Evolutionary conservation across 2,113 vertebrate genomes (phyloP).

Genomic region (Azemiops feae): DNA sequence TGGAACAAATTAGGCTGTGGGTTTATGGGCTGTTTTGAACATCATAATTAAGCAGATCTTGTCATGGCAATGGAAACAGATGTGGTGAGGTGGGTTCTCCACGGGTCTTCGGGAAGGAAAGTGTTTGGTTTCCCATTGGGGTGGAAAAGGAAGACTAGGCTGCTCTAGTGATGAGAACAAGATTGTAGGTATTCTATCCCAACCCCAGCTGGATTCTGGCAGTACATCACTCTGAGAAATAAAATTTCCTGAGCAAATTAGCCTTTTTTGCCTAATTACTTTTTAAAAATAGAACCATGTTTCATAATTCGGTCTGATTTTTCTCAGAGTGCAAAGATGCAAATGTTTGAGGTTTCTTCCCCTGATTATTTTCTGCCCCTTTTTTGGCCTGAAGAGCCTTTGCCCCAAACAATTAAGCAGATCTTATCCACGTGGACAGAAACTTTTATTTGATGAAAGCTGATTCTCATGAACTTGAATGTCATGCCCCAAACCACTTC

Average conservation of each 20-base stretch:
- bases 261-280: neutral
- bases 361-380: neutral
- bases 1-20: conserved; percentile 5
- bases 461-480: neutral
- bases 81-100: neutral
- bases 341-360: neutral
- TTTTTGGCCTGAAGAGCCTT: neutral
- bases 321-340: neutral
- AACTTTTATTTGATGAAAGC: neutral
- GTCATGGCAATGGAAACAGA: neutral
- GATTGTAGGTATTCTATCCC: neutral
- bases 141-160: neutral
- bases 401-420: neutral
- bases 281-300: neutral
- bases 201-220: neutral
- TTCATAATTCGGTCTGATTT: neutral
- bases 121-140: neutral
- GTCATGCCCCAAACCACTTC: neutral
- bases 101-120: neutral
- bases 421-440: neutral
- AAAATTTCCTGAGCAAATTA: neutral
- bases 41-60: neutral
- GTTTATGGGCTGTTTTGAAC: neutral
- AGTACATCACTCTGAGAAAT: neutral
- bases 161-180: neutral